A percentile compares a stretch with the other conserved stretches of the same genome.
phyloP scores from a whole-genome alignment of 2,797 vertebrate species.

The Sebastes wilsoni region DNA sequence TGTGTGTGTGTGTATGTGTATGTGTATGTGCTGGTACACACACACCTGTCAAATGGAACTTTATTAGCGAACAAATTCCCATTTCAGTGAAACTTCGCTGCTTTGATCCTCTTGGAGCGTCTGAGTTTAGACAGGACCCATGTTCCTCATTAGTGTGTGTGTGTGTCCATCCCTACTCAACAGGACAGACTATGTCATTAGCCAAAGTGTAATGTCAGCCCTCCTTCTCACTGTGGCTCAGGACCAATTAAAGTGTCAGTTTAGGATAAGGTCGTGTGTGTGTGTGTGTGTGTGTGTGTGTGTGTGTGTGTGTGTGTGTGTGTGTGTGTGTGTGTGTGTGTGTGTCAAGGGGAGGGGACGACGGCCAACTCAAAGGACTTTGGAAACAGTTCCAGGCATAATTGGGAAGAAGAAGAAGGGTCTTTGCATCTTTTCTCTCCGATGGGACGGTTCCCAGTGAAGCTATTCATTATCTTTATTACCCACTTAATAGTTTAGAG shows the following conservation, averaged over 20 bases:
- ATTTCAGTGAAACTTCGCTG: constrained; percentile 20
- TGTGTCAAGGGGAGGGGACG: not conserved
- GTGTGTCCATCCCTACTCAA: constrained; percentile 24
- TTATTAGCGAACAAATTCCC: constrained; percentile 15
- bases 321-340: not conserved
- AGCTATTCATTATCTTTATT: constrained; percentile 43
- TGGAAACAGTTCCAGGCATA: constrained; percentile 29
- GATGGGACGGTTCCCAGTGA: not conserved
- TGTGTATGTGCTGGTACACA: not conserved
- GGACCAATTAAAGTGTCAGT: constrained; percentile 66
- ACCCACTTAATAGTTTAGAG: constrained; percentile 18
- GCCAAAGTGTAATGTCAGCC: constrained; percentile 61
- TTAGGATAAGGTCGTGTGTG: constrained; percentile 20
- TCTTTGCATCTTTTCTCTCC: not conserved
- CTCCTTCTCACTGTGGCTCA: constrained; percentile 31
- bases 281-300: not conserved
- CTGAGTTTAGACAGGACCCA: constrained; percentile 29
- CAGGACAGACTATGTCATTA: constrained; percentile 64
- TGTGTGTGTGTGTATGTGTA: not conserved
- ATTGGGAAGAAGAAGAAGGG: constrained; percentile 1
- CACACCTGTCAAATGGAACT: not conserved
- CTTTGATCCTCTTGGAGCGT: constrained; percentile 12
- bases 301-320: no score
- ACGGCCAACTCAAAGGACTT: constrained; percentile 2
- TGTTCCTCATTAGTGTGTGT: constrained; percentile 54